Evolutionary conservation across 1,140 invertebrate species (phyloP).

Genomic region (Mya arenaria): DNA sequence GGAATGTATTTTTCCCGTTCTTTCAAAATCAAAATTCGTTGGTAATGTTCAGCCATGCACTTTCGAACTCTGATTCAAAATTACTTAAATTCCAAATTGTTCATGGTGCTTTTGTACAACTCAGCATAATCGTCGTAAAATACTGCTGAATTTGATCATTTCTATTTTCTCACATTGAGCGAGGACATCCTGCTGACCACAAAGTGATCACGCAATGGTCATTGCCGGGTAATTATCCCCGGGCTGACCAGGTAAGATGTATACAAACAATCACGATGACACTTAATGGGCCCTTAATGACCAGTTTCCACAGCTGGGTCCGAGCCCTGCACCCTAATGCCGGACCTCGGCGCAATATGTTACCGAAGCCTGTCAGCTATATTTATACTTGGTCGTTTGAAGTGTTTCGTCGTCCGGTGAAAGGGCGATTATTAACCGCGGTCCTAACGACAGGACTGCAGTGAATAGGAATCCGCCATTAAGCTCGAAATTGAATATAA

Average conservation of each 20-base stretch:
- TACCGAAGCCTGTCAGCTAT: conserved; percentile 26
- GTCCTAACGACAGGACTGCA: background rate
- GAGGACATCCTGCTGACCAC: conserved; percentile 39
- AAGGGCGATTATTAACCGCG: background rate
- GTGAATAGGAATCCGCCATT: conserved; percentile 32
- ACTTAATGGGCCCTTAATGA: conserved; percentile 58
- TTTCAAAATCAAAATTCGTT: no score
- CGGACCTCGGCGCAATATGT: conserved; percentile 44
- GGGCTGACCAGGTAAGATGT: conserved; percentile 13
- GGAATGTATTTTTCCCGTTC: no score
- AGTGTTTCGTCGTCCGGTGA: background rate
- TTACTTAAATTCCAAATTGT: no score
- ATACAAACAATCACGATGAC: conserved; percentile 50
- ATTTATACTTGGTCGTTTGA: conserved; percentile 33
- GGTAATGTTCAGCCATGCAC: no score
- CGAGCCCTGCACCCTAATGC: conserved; percentile 15
- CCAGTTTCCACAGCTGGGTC: conserved; percentile 21
- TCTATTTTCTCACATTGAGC: conserved; percentile 52
- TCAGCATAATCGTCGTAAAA: no score
- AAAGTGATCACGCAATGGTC: conserved; percentile 21
- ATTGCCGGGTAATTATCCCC: conserved; percentile 39
- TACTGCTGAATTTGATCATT: no score
- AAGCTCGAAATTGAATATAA: conserved; percentile 56
- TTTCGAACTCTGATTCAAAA: no score
- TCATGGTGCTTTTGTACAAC: no score